phyloP scores from a whole-genome alignment of 2,113 vertebrate species.

The Uria aalge region DNA sequence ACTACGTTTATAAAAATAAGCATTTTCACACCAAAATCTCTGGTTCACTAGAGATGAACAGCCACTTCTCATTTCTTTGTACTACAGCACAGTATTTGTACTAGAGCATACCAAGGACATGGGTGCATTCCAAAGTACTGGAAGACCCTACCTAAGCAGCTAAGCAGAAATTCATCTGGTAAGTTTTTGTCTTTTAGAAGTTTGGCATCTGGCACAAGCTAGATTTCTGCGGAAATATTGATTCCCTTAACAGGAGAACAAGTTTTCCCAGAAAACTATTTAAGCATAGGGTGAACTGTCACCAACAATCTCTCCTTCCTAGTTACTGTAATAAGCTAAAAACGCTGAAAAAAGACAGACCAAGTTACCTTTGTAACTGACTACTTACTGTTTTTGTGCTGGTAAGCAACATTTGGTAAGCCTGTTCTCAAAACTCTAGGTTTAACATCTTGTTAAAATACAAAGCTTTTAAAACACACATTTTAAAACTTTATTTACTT shows the following conservation, averaged over 20 bases:
- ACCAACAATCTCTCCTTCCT: neutral
- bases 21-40: neutral
- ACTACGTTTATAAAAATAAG: neutral
- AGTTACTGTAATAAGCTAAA: neutral
- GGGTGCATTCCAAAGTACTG: neutral
- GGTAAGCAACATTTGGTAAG: neutral
- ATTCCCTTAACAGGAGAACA: neutral
- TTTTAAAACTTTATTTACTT: neutral
- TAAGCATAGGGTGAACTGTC: neutral
- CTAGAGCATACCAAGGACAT: neutral
- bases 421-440: neutral
- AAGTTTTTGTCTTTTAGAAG: neutral
- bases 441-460: neutral
- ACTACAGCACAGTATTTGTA: neutral
- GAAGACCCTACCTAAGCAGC: neutral
- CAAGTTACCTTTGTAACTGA: neutral
- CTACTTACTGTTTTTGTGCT: neutral
- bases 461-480: neutral
- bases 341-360: neutral
- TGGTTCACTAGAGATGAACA: neutral
- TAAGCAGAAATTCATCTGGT: neutral
- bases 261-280: neutral
- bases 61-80: neutral
- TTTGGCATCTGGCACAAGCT: neutral
- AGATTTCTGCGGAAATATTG: neutral